Percentiles rank a stretch among this genome's conserved stretches.
Conservation (phyloP, 2,797 vertebrate species). For the Poliocrania exsul region DNA sequence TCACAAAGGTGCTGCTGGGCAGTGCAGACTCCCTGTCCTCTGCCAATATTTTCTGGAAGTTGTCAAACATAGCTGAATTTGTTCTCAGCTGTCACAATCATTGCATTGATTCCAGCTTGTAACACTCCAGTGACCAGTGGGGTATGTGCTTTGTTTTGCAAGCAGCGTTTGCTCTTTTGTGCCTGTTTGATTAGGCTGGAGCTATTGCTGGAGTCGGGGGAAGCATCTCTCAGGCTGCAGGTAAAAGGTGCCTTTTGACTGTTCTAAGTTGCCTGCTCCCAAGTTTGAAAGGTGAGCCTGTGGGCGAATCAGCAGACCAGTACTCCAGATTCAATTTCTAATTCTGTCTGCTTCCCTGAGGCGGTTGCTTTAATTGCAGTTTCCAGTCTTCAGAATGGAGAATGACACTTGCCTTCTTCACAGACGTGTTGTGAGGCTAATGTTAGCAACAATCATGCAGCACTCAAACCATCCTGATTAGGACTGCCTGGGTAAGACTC, state of each 20-base stretch:
- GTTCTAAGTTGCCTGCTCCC: background rate
- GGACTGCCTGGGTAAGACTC: background rate
- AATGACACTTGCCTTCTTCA: conserved; percentile 32
- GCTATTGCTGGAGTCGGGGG: background rate
- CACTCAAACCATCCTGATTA: background rate
- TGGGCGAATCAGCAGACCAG: background rate
- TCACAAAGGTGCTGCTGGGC: conserved; percentile 71
- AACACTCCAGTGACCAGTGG: conserved; percentile 45
- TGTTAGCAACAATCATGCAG: background rate
- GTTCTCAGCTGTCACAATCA: conserved; percentile 66
- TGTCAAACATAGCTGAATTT: conserved; percentile 72
- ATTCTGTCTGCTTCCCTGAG: conserved; percentile 14
- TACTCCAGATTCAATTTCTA: conserved; percentile 38
- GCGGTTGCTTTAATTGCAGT: conserved; percentile 19
- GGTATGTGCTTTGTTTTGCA: conserved; percentile 39
- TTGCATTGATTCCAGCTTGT: conserved; percentile 58
- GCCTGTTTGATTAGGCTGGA: background rate
- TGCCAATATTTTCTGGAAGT: conserved; percentile 72
- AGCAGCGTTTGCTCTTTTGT: conserved; percentile 58
- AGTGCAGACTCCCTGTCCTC: conserved; percentile 57
- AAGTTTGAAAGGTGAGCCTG: background rate
- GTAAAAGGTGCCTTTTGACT: background rate
- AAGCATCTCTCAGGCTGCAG: background rate
- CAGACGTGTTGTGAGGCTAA: conserved; percentile 25
- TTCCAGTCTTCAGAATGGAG: conserved; percentile 15